Conservation (phyloP, 2,888 invertebrate genomes). For the Serrognathus titanus region DNA sequence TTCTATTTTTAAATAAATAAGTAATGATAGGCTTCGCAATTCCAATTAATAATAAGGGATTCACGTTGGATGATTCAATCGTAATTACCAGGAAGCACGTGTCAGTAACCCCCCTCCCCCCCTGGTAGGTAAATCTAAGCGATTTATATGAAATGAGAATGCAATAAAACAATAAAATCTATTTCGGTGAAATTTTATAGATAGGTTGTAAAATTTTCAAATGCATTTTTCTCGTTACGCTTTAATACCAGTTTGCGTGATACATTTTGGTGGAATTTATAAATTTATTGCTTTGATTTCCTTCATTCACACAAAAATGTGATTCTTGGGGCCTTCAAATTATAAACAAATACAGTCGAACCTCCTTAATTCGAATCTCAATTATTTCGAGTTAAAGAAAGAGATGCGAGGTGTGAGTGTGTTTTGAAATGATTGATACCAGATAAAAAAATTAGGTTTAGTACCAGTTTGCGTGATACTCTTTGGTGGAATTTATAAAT, state of each 20-base stretch:
- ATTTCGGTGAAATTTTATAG: constrained; percentile 11
- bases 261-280: constrained; percentile 3
- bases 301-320: too few species aligned
- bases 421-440: too few species aligned
- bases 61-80: not conserved
- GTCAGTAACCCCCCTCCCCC: not conserved
- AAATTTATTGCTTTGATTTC: constrained; percentile 6
- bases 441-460: not conserved
- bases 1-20: too few species aligned
- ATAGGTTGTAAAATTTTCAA: constrained; percentile 9
- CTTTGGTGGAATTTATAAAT: constrained; percentile 7
- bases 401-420: too few species aligned
- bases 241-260: constrained; percentile 10
- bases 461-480: constrained; percentile 7
- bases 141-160: not conserved
- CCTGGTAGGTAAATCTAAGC: not conserved
- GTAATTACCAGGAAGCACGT: not conserved
- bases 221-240: constrained; percentile 1
- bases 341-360: too few species aligned
- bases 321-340: too few species aligned
- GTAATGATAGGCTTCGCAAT: too few species aligned
- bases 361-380: too few species aligned
- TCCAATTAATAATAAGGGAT: too few species aligned
- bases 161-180: constrained; percentile 3
- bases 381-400: too few species aligned